phyloP scores from a whole-genome alignment of 2,797 vertebrate species.

The Melanotaenia trifasciata region DNA sequence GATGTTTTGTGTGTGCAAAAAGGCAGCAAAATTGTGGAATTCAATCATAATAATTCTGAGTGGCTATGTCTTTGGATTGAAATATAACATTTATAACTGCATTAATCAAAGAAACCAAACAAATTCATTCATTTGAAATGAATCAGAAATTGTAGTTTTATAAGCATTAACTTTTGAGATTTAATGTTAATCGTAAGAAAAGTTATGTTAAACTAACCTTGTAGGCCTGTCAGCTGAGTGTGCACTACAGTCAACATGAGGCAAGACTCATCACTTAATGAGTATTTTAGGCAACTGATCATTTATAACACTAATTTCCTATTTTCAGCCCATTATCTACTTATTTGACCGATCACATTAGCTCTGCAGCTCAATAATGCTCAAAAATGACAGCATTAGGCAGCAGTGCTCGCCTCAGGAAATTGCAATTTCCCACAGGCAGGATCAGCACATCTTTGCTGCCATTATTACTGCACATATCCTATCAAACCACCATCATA shows the following conservation, averaged over 20 bases:
- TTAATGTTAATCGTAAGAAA: background rate
- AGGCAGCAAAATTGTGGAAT: background rate
- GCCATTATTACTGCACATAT: constrained; percentile 23
- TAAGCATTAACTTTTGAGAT: background rate
- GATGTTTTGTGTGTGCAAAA: background rate
- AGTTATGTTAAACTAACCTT: background rate
- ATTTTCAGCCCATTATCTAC: background rate
- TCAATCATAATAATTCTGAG: background rate
- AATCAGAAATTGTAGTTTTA: background rate
- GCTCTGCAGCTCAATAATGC: background rate
- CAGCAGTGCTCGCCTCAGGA: background rate
- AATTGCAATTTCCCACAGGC: constrained; percentile 23
- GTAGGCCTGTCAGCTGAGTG: background rate
- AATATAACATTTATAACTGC: background rate
- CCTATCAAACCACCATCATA: constrained; percentile 49
- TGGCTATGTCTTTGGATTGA: background rate
- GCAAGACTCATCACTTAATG: background rate
- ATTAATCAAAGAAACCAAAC: background rate
- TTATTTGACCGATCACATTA: background rate
- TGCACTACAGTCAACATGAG: background rate
- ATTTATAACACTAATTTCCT: background rate
- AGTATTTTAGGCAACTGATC: background rate
- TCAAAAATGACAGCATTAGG: background rate
- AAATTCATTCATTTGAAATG: background rate
- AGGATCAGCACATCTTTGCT: constrained; percentile 24